These are phyloP conservation scores for Cabera pusaria DNA, from an alignment of 2,888 invertebrate species.

Conservation along the genomic window DNA sequence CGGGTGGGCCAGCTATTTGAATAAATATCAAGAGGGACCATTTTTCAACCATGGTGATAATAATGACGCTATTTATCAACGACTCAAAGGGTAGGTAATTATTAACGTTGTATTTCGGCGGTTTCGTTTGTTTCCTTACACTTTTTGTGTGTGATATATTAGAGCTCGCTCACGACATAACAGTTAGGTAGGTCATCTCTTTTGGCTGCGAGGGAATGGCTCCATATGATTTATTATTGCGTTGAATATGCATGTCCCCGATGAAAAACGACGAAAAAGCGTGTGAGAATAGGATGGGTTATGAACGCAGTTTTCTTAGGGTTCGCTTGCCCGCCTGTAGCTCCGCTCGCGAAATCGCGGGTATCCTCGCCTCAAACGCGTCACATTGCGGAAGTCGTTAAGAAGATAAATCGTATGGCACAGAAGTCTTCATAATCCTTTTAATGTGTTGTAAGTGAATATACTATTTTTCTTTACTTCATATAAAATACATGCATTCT, in stretches of 20 bases:
- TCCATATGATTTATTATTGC: conserved; percentile 76
- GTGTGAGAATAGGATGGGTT: conserved; percentile 48
- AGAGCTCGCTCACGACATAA: conserved; percentile 54
- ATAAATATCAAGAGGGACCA: conserved; percentile 73
- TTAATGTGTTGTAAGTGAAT: conserved; percentile 57
- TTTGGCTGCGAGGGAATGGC: conserved; percentile 64
- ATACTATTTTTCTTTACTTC: conserved; percentile 39
- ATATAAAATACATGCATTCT: conserved; percentile 38
- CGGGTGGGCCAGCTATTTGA: conserved; percentile 63
- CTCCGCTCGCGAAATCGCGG: conserved; percentile 23
- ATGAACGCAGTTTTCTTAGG: conserved; percentile 11
- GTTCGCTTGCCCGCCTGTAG: conserved; percentile 19
- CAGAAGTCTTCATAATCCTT: conserved; percentile 64
- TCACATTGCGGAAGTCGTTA: conserved; percentile 72
- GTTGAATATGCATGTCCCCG: conserved; percentile 82
- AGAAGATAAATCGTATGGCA: conserved; percentile 71
- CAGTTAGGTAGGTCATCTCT: conserved; percentile 71
- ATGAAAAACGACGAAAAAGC: conserved; percentile 78
- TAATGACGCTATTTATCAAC: conserved; percentile 81
- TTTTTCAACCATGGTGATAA: conserved; percentile 77
- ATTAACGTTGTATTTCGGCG: conserved; percentile 74
- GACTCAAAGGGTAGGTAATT: conserved; percentile 77
- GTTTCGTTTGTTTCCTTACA: conserved; percentile 74
- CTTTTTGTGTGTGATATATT: conserved; percentile 65
- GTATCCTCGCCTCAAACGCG: conserved; percentile 41